Base-by-base conservation (phyloP, 2,888 invertebrate genomes). In the Diachrysia chrysitis region DNA sequence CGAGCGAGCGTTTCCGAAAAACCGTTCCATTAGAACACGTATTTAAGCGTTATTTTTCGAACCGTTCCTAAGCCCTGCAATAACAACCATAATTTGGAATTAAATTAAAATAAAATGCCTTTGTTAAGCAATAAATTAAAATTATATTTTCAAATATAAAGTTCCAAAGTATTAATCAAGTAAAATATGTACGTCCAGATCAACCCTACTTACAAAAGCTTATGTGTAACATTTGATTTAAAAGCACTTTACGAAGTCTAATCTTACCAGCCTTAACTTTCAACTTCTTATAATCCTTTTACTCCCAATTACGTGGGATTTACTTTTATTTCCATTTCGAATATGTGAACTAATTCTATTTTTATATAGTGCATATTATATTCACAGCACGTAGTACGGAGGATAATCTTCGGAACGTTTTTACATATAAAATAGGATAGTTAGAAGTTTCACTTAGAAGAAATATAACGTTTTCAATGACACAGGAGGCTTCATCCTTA, bases 401-500 rank as follows among this genome's bases (percentile, higher is more conserved):
- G 66, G 48, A 76, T 80, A 80, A 76, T 76, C 77, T 70, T 29
- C 48, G 63, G 69, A 66, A 66, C 69, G 58, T 37, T 32, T 70
- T 23, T 37, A 37, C 25, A 54, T 53, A 23, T 14, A 48, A 9
- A 19, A 62, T 10, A 21, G 25, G 14, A 25, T 9, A 0, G 6
- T 42, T 61, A 78, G 58, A 62, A 78, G 68, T 58, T 57, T n/a
- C 3, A 62, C 10, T n/a, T n/a, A n/a, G n/a, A n/a, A n/a, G n/a
- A n/a, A n/a, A n/a, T n/a, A n/a, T n/a, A n/a, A n/a, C n/a, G n/a
- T n/a, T n/a, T n/a, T n/a, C n/a, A n/a, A n/a, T n/a, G n/a, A n/a
- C n/a, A n/a, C n/a, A n/a, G n/a, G n/a, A n/a, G n/a, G n/a, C n/a
- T n/a, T n/a, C n/a, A n/a, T n/a, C n/a, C n/a, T n/a, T n/a, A n/a